Conservation (phyloP, 2,888 invertebrate genomes). For the Cantharis rufa region DNA sequence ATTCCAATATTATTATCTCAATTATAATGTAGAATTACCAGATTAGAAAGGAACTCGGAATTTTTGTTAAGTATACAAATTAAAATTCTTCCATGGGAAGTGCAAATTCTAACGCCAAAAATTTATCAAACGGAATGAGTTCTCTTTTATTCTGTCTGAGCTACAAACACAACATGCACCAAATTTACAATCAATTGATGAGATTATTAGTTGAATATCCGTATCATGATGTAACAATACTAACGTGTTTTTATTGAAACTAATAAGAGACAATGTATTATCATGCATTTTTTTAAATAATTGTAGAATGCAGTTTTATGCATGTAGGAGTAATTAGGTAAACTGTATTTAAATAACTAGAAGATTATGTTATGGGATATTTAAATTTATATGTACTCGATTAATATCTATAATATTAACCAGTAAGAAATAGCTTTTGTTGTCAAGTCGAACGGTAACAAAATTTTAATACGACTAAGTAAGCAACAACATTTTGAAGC, state of each 20-base stretch:
- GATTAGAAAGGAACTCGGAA: not conserved
- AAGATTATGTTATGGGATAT: constrained; percentile 32
- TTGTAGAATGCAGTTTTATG: constrained; percentile 28
- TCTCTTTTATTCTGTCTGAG: not conserved
- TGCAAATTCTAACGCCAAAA: not conserved
- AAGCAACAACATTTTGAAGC: constrained; percentile 2
- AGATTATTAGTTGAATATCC: not conserved
- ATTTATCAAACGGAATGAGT: not conserved
- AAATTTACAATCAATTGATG: not conserved
- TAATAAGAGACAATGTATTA: constrained; percentile 13
- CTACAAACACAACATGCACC: not conserved
- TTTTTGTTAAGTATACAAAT: not conserved
- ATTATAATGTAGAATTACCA: not conserved
- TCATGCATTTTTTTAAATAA: constrained; percentile 18
- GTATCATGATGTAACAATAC: not conserved
- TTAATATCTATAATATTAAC: constrained; percentile 21
- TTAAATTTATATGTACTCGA: constrained; percentile 33
- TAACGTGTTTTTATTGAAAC: constrained; percentile 5
- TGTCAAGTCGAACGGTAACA: constrained; percentile 23
- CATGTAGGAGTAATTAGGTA: constrained; percentile 27
- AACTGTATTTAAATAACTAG: constrained; percentile 31
- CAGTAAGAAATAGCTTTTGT: constrained; percentile 20
- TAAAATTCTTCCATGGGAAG: not conserved
- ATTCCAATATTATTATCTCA: not conserved
- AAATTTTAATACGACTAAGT: constrained; percentile 7